Conservation (phyloP, 2,888 invertebrate species). For the Clanis bilineata region DNA sequence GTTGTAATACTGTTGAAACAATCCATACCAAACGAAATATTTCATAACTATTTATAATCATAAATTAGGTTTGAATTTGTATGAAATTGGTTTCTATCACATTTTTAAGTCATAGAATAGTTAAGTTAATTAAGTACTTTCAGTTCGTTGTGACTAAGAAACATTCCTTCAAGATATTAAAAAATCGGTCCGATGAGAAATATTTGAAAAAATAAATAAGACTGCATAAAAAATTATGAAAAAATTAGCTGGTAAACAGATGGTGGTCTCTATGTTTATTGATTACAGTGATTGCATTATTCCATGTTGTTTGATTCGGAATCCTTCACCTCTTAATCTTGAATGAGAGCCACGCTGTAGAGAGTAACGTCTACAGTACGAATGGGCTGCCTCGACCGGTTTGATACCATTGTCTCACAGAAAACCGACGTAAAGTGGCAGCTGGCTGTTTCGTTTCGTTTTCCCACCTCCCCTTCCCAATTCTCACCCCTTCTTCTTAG, state of each 20-base stretch:
- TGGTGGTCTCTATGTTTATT: constrained; percentile 16
- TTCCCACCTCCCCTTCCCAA: too few species aligned
- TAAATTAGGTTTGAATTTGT: background rate
- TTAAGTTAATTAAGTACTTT: background rate
- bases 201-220: constrained; percentile 51
- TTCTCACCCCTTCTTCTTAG: too few species aligned
- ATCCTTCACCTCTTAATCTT: too few species aligned
- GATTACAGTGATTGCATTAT: constrained; percentile 19
- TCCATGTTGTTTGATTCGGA: constrained; percentile 13
- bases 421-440: too few species aligned
- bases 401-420: too few species aligned
- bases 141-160: background rate
- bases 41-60: too few species aligned
- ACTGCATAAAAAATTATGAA: constrained; percentile 57
- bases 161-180: constrained; percentile 10
- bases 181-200: constrained; percentile 23
- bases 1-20: too few species aligned
- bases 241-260: constrained; percentile 22
- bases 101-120: background rate
- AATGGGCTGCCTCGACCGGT: too few species aligned
- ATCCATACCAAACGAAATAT: too few species aligned
- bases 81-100: background rate
- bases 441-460: too few species aligned
- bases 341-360: too few species aligned
- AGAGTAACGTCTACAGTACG: too few species aligned